Percentiles rank a stretch among this genome's conserved stretches.
phyloP scores from a whole-genome alignment of 2,113 vertebrate species.

The Perca schrenkii region DNA sequence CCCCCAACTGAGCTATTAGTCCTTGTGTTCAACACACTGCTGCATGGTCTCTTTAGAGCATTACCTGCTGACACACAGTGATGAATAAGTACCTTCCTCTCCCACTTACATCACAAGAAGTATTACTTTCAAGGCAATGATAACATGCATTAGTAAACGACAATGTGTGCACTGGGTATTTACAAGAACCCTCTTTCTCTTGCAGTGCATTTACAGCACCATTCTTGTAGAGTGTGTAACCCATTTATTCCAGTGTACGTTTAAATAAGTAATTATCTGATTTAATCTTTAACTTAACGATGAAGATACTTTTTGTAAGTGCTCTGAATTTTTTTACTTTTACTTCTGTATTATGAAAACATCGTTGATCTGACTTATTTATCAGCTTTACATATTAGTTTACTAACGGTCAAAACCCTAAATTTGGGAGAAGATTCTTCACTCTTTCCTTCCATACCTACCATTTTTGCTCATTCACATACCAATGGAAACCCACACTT shows the following conservation, averaged over 20 bases:
- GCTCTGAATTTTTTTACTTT: not conserved
- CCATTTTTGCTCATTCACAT: not conserved
- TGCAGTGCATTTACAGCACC: not conserved
- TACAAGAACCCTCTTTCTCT: not conserved
- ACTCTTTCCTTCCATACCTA: not conserved
- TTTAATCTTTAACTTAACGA: not conserved
- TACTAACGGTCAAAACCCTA: not conserved
- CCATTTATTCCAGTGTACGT: not conserved
- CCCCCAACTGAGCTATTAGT: conserved; percentile 26
- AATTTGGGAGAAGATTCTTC: not conserved
- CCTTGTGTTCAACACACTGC: conserved; percentile 49
- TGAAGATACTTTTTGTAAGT: not conserved
- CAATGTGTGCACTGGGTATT: conserved; percentile 6
- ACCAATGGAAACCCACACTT: conserved; percentile 10
- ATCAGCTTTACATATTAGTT: not conserved
- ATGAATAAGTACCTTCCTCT: conserved; percentile 39
- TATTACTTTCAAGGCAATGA: conserved; percentile 29
- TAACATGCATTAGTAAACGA: not conserved
- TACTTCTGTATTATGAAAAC: not conserved
- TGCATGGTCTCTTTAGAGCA: conserved; percentile 25
- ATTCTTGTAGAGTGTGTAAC: not conserved
- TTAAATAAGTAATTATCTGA: not conserved
- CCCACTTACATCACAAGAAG: conserved; percentile 29
- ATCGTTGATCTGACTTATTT: not conserved
- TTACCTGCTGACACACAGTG: conserved; percentile 38